phyloP scores from a whole-genome alignment of 1,140 invertebrate genomes.

The Drosophila navojoa region DNA sequence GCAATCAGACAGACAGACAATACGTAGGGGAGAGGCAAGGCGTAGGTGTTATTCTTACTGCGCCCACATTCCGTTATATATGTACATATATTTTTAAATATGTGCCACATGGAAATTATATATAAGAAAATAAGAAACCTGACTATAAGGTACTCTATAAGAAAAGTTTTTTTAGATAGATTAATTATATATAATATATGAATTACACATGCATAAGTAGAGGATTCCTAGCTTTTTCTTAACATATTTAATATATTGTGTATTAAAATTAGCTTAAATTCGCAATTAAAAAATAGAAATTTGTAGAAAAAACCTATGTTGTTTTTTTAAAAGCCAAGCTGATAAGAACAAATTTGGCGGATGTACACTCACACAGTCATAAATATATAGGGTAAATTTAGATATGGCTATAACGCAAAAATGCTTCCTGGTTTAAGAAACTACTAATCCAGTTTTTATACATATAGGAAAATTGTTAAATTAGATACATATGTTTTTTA shows the following conservation, averaged over 20 bases:
- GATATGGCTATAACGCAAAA: neutral
- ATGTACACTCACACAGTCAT: neutral
- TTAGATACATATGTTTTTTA: too few species aligned
- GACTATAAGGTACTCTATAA: neutral
- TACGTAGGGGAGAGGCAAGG: neutral
- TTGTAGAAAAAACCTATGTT: conserved; percentile 2
- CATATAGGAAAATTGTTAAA: neutral
- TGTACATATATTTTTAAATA: conserved; percentile 48
- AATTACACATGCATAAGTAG: too few species aligned
- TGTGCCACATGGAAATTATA: conserved; percentile 36
- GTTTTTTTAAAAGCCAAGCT: neutral
- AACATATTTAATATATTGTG: too few species aligned
- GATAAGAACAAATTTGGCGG: conserved; percentile 7
- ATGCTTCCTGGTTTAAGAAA: conserved; percentile 12
- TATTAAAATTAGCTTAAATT: too few species aligned
- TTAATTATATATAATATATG: too few species aligned
- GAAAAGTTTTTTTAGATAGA: too few species aligned
- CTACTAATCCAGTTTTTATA: neutral
- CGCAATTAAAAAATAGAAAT: neutral
- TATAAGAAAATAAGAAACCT: neutral
- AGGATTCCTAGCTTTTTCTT: too few species aligned
- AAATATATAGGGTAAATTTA: conserved; percentile 1
- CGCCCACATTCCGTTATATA: conserved; percentile 22
- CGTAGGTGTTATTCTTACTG: conserved; percentile 16
- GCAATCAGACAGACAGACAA: neutral